Conservation (phyloP, 2,888 invertebrate species). For the Lordiphosa fenestrarum region DNA sequence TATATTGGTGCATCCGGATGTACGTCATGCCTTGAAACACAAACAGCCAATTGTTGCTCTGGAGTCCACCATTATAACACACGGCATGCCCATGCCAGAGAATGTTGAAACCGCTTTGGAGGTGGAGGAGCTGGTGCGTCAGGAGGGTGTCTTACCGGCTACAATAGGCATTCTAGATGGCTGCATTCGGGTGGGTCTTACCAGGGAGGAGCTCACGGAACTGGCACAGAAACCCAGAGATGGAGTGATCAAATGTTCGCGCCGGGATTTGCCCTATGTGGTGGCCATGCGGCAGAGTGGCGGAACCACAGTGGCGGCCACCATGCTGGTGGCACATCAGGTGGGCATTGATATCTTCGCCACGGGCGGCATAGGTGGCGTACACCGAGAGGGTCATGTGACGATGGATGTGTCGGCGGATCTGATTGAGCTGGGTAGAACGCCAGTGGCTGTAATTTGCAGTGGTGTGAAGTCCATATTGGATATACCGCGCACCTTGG, state of each 20-base stretch:
- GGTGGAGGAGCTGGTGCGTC: conserved; percentile 87
- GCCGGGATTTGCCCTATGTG: conserved; percentile 91
- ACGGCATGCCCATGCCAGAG: conserved; percentile 97
- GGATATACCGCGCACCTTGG: conserved; percentile 95
- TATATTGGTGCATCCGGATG: conserved; percentile 83
- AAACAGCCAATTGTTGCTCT: conserved; percentile 92
- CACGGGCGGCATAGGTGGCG: conserved; percentile 94
- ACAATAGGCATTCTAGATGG: conserved; percentile 95
- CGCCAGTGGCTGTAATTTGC: conserved; percentile 93
- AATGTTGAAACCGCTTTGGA: conserved; percentile 92
- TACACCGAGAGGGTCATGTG: conserved; percentile 93
- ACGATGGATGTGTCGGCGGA: conserved; percentile 97
- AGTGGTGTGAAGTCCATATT: conserved; percentile 98
- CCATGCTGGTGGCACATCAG: conserved; percentile 90
- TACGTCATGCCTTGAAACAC: conserved; percentile 84
- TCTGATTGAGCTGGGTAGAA: conserved; percentile 92
- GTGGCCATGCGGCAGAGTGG: conserved; percentile 87
- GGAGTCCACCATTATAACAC: conserved; percentile 98
- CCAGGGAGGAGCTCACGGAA: conserved; percentile 83
- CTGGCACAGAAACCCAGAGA: conserved; percentile 82
- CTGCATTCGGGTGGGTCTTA: conserved; percentile 89
- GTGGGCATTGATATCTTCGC: conserved; percentile 95
- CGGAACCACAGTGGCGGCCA: conserved; percentile 98
- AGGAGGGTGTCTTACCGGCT: conserved; percentile 92
- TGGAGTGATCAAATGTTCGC: conserved; percentile 88